phyloP scores from a whole-genome alignment of 2,888 invertebrate genomes.

The Aspidapion aeneum region DNA sequence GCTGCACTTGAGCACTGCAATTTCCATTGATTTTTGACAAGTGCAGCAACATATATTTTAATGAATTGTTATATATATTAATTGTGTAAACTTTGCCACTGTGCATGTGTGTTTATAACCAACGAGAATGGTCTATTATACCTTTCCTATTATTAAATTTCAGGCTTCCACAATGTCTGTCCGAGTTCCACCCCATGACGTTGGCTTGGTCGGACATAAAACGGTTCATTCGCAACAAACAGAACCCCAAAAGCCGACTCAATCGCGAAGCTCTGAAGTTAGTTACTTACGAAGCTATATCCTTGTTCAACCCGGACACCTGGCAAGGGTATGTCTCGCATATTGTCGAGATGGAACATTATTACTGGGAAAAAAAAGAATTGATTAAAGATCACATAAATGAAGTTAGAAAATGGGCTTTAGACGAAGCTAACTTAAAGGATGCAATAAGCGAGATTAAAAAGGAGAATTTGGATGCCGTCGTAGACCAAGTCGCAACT shows the following conservation, averaged over 20 bases:
- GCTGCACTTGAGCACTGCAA: no score
- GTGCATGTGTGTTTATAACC: no score
- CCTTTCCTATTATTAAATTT: slow-evolving; percentile 3
- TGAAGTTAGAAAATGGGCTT: not conserved
- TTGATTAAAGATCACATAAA: slow-evolving; percentile 8
- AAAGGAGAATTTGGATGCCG: not conserved
- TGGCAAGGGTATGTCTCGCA: slow-evolving; percentile 12
- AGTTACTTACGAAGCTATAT: slow-evolving; percentile 5
- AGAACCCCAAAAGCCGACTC: not conserved
- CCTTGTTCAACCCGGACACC: slow-evolving; percentile 4
- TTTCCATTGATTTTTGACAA: no score
- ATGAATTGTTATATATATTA: no score
- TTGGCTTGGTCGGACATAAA: slow-evolving; percentile 12
- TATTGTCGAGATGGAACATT: slow-evolving; percentile 13
- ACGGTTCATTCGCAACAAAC: not conserved
- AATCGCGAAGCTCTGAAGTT: not conserved
- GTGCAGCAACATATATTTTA: no score
- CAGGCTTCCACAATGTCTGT: slow-evolving; percentile 9
- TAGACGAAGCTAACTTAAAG: not conserved
- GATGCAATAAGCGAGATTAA: not conserved
- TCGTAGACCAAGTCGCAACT: not conserved
- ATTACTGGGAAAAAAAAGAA: slow-evolving; percentile 7
- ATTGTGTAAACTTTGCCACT: no score
- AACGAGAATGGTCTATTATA: no score
- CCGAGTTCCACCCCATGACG: slow-evolving; percentile 12